phyloP scores from a whole-genome alignment of 1,140 invertebrate species.

The fruit fly (Drosophila melanogaster) region DNA sequence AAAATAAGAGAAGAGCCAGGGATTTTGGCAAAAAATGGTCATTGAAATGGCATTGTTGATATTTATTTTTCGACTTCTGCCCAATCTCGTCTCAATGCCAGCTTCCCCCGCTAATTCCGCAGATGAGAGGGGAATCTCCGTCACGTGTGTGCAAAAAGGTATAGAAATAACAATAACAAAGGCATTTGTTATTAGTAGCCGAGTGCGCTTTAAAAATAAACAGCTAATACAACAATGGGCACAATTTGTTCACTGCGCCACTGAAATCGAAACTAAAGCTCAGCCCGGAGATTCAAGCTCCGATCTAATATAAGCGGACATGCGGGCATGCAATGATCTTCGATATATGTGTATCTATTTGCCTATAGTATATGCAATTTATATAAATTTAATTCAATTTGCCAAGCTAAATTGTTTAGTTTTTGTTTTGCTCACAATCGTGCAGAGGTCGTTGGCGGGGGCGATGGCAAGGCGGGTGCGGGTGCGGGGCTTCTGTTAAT shows the following conservation, averaged over 20 bases:
- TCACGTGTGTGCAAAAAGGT: constrained; percentile 44
- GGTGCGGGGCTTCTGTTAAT: constrained; percentile 33
- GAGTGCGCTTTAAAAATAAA: constrained; percentile 76
- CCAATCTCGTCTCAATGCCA: constrained; percentile 66
- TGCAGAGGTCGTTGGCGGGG: constrained; percentile 60
- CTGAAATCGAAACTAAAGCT: constrained; percentile 22
- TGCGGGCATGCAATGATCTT: constrained; percentile 65
- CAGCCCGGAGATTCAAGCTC: constrained; percentile 34
- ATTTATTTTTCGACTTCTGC: constrained; percentile 60
- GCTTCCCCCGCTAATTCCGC: constrained; percentile 20
- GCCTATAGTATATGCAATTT: constrained; percentile 70
- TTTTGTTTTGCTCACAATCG: constrained; percentile 51
- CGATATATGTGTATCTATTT: constrained; percentile 52
- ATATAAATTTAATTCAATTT: constrained; percentile 83
- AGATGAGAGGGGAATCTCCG: constrained; percentile 18
- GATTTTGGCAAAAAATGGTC: constrained; percentile 36
- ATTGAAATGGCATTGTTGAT: constrained; percentile 50
- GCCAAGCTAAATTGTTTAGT: constrained; percentile 72
- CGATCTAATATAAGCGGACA: constrained; percentile 78
- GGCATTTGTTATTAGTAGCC: constrained; percentile 61
- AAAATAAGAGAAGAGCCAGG: constrained; percentile 12
- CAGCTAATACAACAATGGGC: constrained; percentile 76
- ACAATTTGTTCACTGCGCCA: constrained; percentile 64
- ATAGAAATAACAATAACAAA: constrained; percentile 58
- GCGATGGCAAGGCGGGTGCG: background rate